phyloP scores from a whole-genome alignment of 2,113 vertebrate species.

The Prolemur simus region DNA sequence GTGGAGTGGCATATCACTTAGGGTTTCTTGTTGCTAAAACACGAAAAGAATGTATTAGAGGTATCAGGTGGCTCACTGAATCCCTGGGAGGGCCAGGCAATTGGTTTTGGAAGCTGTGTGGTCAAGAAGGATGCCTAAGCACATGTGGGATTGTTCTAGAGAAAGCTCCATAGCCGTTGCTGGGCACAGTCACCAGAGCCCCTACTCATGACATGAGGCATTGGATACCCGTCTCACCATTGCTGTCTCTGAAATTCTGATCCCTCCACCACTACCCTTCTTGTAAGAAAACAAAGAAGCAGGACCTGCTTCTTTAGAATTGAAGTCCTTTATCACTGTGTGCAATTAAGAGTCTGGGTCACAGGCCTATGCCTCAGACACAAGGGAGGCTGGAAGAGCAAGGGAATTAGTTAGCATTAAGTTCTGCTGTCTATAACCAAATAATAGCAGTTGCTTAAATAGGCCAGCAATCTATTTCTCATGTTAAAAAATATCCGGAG shows the following conservation, averaged over 20 bases:
- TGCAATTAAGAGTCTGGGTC: not conserved
- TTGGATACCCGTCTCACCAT: not conserved
- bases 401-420: no score
- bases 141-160: not conserved
- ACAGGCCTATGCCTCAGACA: not conserved
- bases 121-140: not conserved
- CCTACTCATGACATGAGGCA: not conserved
- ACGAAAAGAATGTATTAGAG: not conserved
- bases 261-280: not conserved
- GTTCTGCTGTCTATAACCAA: not conserved
- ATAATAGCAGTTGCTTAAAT: not conserved
- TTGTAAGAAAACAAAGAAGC: not conserved
- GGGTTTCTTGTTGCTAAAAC: not conserved
- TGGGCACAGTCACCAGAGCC: not conserved
- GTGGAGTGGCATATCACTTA: not conserved
- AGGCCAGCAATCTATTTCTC: not conserved
- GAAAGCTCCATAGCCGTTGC: not conserved
- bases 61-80: no score
- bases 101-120: not conserved
- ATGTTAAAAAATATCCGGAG: not conserved
- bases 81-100: no score
- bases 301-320: not conserved
- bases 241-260: not conserved
- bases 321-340: not conserved
- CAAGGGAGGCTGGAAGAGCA: not conserved